Conservation (phyloP, 2,113 vertebrate genomes). For the Phaethornis superciliosus region DNA sequence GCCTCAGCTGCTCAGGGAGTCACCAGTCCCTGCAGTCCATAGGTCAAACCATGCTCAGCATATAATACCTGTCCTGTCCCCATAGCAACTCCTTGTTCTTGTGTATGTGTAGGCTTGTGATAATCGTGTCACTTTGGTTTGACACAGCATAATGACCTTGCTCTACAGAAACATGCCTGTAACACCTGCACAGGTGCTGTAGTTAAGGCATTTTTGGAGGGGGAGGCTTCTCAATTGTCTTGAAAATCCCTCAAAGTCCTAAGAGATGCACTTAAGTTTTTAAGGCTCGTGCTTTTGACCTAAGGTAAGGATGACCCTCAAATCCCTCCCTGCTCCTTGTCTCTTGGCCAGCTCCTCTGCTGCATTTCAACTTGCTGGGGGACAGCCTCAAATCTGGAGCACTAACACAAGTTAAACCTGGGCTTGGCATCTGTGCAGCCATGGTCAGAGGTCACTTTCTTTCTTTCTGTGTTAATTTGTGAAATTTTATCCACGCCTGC, state of each 20-base stretch:
- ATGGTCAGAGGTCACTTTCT: neutral
- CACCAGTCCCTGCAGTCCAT: fast-evolving
- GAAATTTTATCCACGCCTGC: conserved; percentile 1
- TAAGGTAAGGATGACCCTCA: neutral
- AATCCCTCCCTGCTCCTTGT: neutral
- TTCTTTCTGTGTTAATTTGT: conserved; percentile 18
- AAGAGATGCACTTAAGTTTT: fast-evolving
- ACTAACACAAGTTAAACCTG: fast-evolving
- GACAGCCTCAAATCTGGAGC: neutral
- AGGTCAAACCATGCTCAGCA: neutral
- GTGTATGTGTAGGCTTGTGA: fast-evolving
- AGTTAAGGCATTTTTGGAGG: neutral
- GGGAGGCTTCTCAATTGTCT: neutral
- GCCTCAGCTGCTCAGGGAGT: neutral
- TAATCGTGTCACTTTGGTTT: neutral
- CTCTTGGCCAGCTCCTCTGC: neutral
- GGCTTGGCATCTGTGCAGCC: neutral
- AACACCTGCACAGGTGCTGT: neutral
- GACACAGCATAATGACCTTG: neutral
- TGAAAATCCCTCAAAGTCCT: neutral
- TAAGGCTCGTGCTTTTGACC: neutral
- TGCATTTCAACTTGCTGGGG: neutral
- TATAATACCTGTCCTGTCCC: neutral
- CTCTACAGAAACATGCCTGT: neutral
- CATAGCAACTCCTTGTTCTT: neutral